Percentiles rank a stretch among this genome's conserved stretches.
These are phyloP conservation scores for crab-eating macaque (Macaca fascicularis) DNA, from an alignment of 2,113 vertebrate species.

Conservation along the genomic window DNA sequence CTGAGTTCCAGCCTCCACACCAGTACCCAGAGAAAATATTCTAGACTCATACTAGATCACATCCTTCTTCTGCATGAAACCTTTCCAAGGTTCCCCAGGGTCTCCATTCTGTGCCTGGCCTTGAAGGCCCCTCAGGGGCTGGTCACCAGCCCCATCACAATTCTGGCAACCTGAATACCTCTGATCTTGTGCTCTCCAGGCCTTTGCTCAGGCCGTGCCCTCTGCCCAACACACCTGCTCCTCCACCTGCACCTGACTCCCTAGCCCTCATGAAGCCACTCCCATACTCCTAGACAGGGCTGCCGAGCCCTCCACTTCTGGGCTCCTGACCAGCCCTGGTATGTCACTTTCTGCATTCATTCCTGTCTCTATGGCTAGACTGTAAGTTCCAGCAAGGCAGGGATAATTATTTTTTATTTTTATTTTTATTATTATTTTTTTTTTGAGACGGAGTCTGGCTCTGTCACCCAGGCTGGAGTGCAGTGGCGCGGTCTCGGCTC, in stretches of 20 bases:
- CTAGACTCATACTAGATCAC: neutral
- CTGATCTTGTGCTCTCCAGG: neutral
- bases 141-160: neutral
- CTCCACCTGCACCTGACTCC: neutral
- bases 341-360: neutral
- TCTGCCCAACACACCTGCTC: neutral
- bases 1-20: neutral
- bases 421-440: no score
- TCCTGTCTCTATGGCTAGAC: neutral
- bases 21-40: conserved; percentile 15
- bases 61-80: conserved; percentile 7
- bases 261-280: neutral
- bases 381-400: neutral
- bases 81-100: neutral
- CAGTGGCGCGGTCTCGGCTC: no score
- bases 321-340: neutral
- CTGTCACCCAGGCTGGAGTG: no score
- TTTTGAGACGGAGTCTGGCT: no score
- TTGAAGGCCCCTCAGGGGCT: neutral
- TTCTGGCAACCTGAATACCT: neutral
- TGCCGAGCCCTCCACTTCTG: neutral
- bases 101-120: neutral
- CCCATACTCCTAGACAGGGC: neutral
- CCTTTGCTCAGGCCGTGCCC: neutral
- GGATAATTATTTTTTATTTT: neutral